Evolutionary conservation across 1,140 invertebrate genomes (phyloP).

Genomic region (Anadara kagoshimensis): DNA sequence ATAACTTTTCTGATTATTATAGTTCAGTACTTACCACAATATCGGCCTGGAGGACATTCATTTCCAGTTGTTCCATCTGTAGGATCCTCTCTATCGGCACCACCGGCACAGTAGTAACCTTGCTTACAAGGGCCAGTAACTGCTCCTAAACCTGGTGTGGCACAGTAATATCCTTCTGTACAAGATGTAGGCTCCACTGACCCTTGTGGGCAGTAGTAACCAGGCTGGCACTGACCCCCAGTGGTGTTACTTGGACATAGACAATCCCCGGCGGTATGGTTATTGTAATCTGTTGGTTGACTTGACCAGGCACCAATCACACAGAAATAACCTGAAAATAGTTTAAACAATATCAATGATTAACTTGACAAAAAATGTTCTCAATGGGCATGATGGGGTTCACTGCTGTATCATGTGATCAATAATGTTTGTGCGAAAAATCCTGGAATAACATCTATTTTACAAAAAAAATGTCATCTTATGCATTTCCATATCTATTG

Average conservation of each 20-base stretch:
- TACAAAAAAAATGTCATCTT: background rate
- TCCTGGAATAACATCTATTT: background rate
- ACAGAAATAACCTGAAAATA: conserved; percentile 67
- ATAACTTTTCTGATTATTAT: too few relatives aligned
- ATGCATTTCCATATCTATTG: background rate
- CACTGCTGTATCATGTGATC: too few relatives aligned
- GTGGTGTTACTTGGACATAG: conserved; percentile 65
- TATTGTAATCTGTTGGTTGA: conserved; percentile 66
- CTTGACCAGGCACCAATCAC: conserved; percentile 56
- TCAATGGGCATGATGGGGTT: background rate
- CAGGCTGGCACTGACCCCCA: conserved; percentile 66
- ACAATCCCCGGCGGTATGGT: conserved; percentile 62
- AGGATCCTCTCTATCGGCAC: conserved; percentile 57
- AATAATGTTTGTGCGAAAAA: background rate
- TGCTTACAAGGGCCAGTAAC: conserved; percentile 57
- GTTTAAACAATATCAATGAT: background rate
- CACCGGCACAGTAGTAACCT: conserved; percentile 62
- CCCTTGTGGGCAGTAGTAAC: conserved; percentile 65
- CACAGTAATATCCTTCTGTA: conserved; percentile 65
- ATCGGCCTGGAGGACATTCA: conserved; percentile 66
- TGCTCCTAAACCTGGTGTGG: conserved; percentile 55
- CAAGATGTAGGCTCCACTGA: conserved; percentile 62
- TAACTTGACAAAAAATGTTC: background rate
- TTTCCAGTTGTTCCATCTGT: conserved; percentile 67
- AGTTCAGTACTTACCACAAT: conserved; percentile 64